A percentile compares a stretch with the other conserved stretches of the same genome.
These are phyloP conservation scores for Pseudomugil tenellus DNA, from an alignment of 2,797 vertebrate species.

Conservation along the genomic window DNA sequence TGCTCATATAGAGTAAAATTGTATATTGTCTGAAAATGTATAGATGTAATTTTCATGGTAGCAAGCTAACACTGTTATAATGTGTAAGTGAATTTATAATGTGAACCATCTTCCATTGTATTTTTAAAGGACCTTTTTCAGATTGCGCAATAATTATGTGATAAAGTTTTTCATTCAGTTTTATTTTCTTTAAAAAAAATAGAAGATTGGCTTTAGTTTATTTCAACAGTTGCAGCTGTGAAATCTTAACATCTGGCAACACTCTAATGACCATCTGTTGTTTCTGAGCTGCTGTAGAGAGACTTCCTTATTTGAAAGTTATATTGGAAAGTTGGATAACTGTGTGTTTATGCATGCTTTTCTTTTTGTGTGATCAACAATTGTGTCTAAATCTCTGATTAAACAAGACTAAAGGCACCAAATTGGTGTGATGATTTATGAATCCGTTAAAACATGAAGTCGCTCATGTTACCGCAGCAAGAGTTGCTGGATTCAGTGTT, in stretches of 20 bases:
- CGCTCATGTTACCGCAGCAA: conserved; percentile 36
- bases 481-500: neutral
- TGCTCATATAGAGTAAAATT: conserved; percentile 20
- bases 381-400: neutral
- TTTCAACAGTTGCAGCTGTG: conserved; percentile 58
- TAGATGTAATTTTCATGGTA: conserved; percentile 1
- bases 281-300: conserved; percentile 26
- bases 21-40: conserved; percentile 20
- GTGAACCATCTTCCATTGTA: neutral
- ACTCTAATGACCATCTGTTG: conserved; percentile 59
- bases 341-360: conserved; percentile 18
- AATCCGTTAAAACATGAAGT: conserved; percentile 34
- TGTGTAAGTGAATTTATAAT: neutral
- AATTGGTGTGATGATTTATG: conserved; percentile 44
- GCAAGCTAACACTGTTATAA: neutral
- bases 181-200: conserved; percentile 15
- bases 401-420: neutral
- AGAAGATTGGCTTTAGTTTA: conserved; percentile 20
- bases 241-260: conserved; percentile 63
- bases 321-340: conserved; percentile 20
- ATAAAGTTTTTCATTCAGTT: neutral
- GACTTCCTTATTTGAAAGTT: conserved; percentile 30
- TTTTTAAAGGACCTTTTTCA: neutral
- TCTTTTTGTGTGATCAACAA: neutral
- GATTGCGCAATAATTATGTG: neutral